These are phyloP conservation scores for Caenorhabditis remanei DNA, from an alignment of 1,140 invertebrate genomes.

Conservation along the genomic window DNA sequence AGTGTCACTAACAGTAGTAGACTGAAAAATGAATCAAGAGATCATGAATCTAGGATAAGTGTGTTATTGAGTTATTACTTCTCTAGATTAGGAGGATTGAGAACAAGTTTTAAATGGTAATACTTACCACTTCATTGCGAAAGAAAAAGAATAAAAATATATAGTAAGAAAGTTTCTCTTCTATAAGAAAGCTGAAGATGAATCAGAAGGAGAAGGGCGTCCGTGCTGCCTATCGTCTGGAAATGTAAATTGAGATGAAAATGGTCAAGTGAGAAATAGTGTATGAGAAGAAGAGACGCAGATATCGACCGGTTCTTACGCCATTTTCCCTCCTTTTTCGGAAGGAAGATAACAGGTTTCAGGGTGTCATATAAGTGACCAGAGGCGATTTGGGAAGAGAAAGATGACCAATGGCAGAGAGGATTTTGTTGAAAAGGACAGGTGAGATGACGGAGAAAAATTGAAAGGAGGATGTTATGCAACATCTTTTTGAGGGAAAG, in stretches of 20 bases:
- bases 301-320: constrained; percentile 44
- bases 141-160: constrained; percentile 5
- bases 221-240: constrained; percentile 42
- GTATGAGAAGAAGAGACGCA: constrained; percentile 25
- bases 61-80: too few relatives aligned
- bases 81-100: too few relatives aligned
- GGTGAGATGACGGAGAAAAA: constrained; percentile 43
- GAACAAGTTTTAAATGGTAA: not conserved
- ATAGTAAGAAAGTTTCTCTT: not conserved
- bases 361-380: constrained; percentile 50
- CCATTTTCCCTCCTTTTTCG: constrained; percentile 45
- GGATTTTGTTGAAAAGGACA: constrained; percentile 31
- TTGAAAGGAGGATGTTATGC: constrained; percentile 6
- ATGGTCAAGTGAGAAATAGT: constrained; percentile 6
- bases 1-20: constrained; percentile 6
- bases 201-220: constrained; percentile 27
- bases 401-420: constrained; percentile 41
- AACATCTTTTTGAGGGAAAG: constrained; percentile 12
- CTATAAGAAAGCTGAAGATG: constrained; percentile 43
- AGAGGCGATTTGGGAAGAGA: constrained; percentile 8
- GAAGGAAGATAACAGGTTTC: constrained; percentile 34
- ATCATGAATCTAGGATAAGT: too few relatives aligned
- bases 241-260: constrained; percentile 54
- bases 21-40: not conserved
- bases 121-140: not conserved